phyloP scores from a whole-genome alignment of 1,140 invertebrate species.

The Diprion similis region DNA sequence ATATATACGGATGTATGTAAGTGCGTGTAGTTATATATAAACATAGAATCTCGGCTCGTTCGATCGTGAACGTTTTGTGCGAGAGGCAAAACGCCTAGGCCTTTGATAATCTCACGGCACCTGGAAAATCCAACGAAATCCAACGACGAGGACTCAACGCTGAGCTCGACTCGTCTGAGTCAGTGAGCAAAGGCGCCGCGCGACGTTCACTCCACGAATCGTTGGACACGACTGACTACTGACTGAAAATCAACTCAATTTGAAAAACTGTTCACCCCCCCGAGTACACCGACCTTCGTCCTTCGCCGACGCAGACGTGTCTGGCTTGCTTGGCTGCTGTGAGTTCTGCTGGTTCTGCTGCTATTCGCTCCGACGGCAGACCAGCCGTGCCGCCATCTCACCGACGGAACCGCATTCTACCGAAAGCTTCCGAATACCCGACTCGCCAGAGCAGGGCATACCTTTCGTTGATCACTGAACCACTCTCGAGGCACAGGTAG shows the following conservation, averaged over 20 bases:
- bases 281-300: constrained; percentile 6
- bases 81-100: too few relatives aligned
- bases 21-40: too few relatives aligned
- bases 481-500: too few relatives aligned
- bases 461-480: too few relatives aligned
- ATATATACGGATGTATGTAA: too few relatives aligned
- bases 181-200: neutral
- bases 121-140: neutral
- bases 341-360: too few relatives aligned
- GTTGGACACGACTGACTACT: constrained; percentile 41
- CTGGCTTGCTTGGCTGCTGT: neutral
- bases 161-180: constrained; percentile 12
- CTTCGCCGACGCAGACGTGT: constrained; percentile 4
- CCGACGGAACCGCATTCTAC: neutral
- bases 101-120: too few relatives aligned
- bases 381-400: neutral
- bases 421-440: too few relatives aligned
- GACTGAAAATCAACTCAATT: neutral
- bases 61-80: too few relatives aligned
- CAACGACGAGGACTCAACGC: neutral
- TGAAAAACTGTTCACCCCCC: neutral
- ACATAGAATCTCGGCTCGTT: too few relatives aligned
- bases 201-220: constrained; percentile 26
- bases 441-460: too few relatives aligned
- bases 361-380: neutral